Evolutionary conservation across 2,113 vertebrate species (phyloP), one percentile per base, ranked within the genome.

Genomic region (mouse (Mus musculus)): DNA sequence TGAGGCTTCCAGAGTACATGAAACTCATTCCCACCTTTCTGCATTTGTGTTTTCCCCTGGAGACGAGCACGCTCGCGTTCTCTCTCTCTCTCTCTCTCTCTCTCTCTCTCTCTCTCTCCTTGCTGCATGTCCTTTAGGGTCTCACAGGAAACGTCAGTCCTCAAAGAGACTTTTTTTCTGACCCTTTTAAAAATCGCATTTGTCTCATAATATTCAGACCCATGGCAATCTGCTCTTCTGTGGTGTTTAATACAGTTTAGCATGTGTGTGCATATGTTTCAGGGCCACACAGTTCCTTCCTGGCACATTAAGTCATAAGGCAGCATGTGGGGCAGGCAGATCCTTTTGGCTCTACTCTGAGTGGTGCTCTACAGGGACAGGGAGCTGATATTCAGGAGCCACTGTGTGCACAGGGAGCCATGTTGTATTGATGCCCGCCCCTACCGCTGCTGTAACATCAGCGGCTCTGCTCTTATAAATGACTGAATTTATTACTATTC

Each of bases 131-230:
- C 22, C n/a, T 88, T 94, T 9, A 22, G 30, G 10, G 33, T 81
- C 81, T 95, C 52, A 6, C 19, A 92, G 52, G 39, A 72, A 90
- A 71, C 12, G 16, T 76, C 33, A 93, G 80, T 67, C 36, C 28
- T 94, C 54, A 77, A 0, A 88, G 65, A 89, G 14, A 89, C 33
- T 56, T 39, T 80, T 76, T 95, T 90, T 85, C 46, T 17, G 36
- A 90, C 16, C 30, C 63, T 22, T 94, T 94, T 87, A 42, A 89
- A 94, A 69, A 87, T 54, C n/a, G 14, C 26, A 30, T 80, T 91
- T 89, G 22, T 88, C 56, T n/a, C 17, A 72, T 61, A 22, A 46
- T 81, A 46, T 65, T 86, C 13, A 49, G 6, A 78, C 19, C 63
- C 33, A 36, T 0, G 84, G 30, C 63, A 94, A 84, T 71, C 49